phyloP scores from a whole-genome alignment of 2,888 invertebrate species.

The Lasioglossum marginatum region DNA sequence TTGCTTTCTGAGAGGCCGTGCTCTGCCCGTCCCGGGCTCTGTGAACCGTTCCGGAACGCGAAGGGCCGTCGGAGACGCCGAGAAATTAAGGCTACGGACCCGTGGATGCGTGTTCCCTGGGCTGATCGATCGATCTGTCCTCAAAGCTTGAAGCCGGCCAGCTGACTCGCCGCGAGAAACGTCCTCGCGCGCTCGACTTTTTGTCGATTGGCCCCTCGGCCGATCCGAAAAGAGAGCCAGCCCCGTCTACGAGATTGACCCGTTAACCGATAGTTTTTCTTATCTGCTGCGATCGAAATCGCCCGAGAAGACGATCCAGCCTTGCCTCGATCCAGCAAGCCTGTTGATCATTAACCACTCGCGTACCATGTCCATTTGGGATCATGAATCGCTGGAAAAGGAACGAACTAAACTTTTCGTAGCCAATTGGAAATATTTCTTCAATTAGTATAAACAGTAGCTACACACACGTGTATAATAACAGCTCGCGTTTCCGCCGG shows the following conservation, averaged over 20 bases:
- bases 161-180: background rate
- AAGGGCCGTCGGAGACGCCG: slow-evolving; percentile 47
- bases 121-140: slow-evolving; percentile 65
- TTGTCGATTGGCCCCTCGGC: background rate
- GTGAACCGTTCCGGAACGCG: slow-evolving; percentile 33
- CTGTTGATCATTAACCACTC: background rate
- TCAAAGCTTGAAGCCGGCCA: slow-evolving; percentile 21
- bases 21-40: slow-evolving; percentile 1
- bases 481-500: background rate
- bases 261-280: slow-evolving; percentile 2
- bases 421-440: too few species aligned
- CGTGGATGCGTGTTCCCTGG: slow-evolving; percentile 35
- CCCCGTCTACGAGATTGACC: background rate
- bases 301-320: background rate
- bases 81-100: slow-evolving; percentile 61
- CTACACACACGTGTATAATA: background rate
- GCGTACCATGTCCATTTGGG: background rate
- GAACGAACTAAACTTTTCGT: too few species aligned
- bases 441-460: background rate
- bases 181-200: background rate
- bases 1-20: slow-evolving; percentile 48
- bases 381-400: background rate
- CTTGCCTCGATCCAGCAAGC: background rate
- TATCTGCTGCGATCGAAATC: background rate
- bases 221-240: background rate